Percentiles rank a stretch among this genome's conserved stretches.
phyloP scores from a whole-genome alignment of 2,113 vertebrate species.

The Python bivittatus region DNA sequence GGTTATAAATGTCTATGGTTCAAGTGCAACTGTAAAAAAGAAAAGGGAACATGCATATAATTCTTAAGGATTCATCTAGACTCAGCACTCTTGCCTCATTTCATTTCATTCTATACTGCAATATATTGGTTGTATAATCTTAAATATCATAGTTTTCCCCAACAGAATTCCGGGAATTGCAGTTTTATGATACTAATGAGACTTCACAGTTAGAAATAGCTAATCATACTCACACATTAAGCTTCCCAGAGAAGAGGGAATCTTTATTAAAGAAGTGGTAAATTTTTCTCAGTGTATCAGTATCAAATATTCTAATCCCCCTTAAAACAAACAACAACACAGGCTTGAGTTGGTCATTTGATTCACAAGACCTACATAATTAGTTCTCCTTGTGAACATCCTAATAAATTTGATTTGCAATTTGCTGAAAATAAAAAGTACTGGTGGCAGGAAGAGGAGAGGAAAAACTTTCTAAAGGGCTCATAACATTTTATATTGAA shows the following conservation, averaged over 20 bases:
- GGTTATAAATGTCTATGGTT: neutral
- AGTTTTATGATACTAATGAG: neutral
- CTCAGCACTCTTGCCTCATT: neutral
- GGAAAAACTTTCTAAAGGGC: neutral
- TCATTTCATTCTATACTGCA: neutral
- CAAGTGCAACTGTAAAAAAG: neutral
- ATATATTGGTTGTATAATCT: neutral
- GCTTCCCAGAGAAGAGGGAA: neutral
- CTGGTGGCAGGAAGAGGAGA: neutral
- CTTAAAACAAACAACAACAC: neutral
- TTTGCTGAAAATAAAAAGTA: neutral
- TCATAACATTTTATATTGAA: neutral
- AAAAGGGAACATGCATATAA: neutral
- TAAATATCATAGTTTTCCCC: neutral
- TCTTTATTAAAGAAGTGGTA: neutral
- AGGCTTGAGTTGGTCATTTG: neutral
- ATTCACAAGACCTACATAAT: neutral
- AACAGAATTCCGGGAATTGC: constrained; percentile 1
- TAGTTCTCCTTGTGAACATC: neutral
- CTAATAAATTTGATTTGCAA: neutral
- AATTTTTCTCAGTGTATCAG: neutral
- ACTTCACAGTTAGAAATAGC: neutral
- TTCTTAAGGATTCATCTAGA: neutral
- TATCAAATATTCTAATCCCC: neutral
- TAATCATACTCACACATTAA: neutral